A percentile compares a stretch with the other conserved stretches of the same genome.
Evolutionary conservation across 2,888 invertebrate genomes (phyloP).

Genomic region (Melipona beecheii): DNA sequence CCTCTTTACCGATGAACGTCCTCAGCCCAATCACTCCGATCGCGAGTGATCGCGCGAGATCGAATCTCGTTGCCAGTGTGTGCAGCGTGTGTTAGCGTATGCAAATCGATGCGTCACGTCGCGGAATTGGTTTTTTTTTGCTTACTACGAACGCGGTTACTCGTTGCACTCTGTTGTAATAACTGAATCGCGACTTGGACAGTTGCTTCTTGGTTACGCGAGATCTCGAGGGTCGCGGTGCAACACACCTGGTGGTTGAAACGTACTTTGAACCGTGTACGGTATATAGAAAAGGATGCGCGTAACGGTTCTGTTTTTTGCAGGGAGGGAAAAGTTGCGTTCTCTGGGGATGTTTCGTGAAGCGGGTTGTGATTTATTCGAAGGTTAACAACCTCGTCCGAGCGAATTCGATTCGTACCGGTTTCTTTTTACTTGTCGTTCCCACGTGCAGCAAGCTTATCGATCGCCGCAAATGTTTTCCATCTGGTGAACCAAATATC

Average conservation of each 20-base stretch:
- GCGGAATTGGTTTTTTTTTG: constrained; percentile 7
- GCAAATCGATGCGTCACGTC: constrained; percentile 47
- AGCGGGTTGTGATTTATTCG: constrained; percentile 38
- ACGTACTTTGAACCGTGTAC: constrained; percentile 1
- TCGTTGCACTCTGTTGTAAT: too few species aligned
- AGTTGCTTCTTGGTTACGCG: not conserved
- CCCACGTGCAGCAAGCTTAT: not conserved
- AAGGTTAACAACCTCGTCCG: constrained; percentile 7
- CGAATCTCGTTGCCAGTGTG: not conserved
- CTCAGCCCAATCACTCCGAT: not conserved
- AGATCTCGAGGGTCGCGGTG: constrained; percentile 5
- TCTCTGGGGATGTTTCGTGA: constrained; percentile 34
- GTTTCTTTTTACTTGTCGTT: constrained; percentile 1
- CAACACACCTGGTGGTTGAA: constrained; percentile 13
- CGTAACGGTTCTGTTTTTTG: constrained; percentile 39
- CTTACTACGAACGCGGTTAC: not conserved
- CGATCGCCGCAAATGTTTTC: not conserved
- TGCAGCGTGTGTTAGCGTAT: not conserved
- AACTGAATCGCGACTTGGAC: not conserved
- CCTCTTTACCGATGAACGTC: not conserved
- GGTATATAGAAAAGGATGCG: constrained; percentile 18
- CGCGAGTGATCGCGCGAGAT: not conserved
- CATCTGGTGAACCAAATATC: not conserved
- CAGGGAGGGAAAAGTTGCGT: constrained; percentile 27
- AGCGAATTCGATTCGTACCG: constrained; percentile 32